Evolutionary conservation across 2,797 vertebrate genomes (phyloP), one percentile per base, ranked within the genome.

Genomic region (Aselliscus stoliczkanus): DNA sequence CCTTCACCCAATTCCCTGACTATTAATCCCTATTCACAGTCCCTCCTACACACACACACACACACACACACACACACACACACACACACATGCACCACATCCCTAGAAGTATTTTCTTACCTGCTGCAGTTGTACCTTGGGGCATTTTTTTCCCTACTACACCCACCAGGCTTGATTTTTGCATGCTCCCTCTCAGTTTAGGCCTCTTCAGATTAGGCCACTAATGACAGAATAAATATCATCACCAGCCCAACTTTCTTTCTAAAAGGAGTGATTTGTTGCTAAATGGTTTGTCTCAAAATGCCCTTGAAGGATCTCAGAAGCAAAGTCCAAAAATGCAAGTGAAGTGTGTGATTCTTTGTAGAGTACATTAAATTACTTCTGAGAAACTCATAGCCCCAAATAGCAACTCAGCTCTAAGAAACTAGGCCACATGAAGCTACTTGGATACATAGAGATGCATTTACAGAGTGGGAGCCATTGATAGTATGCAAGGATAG

Each of bases 311-410:
- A 79, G 5, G 84, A 73, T 84, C 27, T 94, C 76, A 79, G 8
- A 90, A 88, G 73, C 93, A 42, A 94, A 81, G 34, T 47, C 83
- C 65, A 91, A 91, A 85, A 58, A 64, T 94, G 92, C 75, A 76
- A 73, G 64, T 50, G 37, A 14, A 88, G 47, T 70, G 8, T 81
- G 31, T 77, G 73, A 77, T 95, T 97, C 58, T 83, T 94, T 70
- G 56, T 72, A 85, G 31, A 88, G 64, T 56, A 80, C 29, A 62
- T 72, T 91, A 87, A 75, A 69, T 94, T 64, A 87, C 70, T 93
- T 94, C 86, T 70, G n/a, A 94, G 82, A 97, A 93, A 94, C 54
- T 93, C 42, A 58, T n/a, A 69, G 31, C 47, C 87, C 14, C 4
- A 86, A 95, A 84, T 0, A 77, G n/a, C 37, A 95, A 65, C 62